These are phyloP conservation scores for Druceiella hillmani DNA, from an alignment of 2,888 invertebrate species.

Conservation along the genomic window DNA sequence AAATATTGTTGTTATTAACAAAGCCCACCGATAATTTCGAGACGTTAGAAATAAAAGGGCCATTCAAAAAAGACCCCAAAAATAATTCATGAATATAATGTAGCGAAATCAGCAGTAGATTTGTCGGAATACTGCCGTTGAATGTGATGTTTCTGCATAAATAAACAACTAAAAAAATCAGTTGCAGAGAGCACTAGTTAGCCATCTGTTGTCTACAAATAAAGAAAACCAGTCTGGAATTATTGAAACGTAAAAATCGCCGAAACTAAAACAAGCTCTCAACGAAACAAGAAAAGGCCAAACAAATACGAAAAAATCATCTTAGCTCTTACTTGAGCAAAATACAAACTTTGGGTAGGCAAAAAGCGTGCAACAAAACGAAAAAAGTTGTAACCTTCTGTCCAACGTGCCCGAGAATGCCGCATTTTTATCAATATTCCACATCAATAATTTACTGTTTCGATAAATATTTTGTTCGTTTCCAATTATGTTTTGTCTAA, in stretches of 20 bases:
- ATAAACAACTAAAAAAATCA: too few relatives aligned
- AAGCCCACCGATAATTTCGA: constrained; percentile 26
- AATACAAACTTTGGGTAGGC: constrained; percentile 8
- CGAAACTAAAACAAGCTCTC: too few relatives aligned
- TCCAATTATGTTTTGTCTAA: too few relatives aligned
- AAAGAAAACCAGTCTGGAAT: too few relatives aligned
- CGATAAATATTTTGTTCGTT: neutral
- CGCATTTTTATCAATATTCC: constrained; percentile 13
- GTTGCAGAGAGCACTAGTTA: too few relatives aligned
- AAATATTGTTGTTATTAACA: constrained; percentile 27
- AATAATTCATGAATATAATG: constrained; percentile 28
- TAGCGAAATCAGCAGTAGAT: constrained; percentile 29
- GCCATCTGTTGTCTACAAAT: too few relatives aligned
- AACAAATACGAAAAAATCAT: too few relatives aligned
- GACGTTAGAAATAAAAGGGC: constrained; percentile 14
- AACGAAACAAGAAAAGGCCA: too few relatives aligned
- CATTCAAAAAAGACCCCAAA: constrained; percentile 21
- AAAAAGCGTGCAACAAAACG: constrained; percentile 15
- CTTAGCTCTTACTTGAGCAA: too few relatives aligned
- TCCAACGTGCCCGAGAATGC: constrained; percentile 7
- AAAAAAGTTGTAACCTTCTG: constrained; percentile 14
- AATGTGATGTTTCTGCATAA: too few relatives aligned
- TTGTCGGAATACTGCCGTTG: too few relatives aligned
- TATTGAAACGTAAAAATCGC: too few relatives aligned
- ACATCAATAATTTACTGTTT: constrained; percentile 3